phyloP scores from a whole-genome alignment of 2,797 vertebrate genomes.

The Centroberyx gerrardi region DNA sequence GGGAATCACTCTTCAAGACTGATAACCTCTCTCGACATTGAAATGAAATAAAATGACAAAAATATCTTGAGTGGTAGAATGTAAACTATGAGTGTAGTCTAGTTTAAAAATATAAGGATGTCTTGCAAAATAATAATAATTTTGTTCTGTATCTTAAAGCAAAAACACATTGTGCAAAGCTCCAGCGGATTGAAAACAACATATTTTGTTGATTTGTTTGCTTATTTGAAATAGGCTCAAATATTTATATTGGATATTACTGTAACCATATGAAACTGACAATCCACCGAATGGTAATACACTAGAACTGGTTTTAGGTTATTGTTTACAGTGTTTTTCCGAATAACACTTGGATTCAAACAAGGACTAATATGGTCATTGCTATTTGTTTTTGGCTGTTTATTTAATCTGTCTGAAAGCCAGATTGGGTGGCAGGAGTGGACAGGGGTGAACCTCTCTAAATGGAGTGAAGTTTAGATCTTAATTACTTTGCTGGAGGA shows the following conservation, averaged over 20 bases:
- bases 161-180: constrained; percentile 28
- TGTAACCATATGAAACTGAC: constrained; percentile 25
- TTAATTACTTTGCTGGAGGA: constrained; percentile 11
- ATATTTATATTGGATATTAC: constrained; percentile 33
- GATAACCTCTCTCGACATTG: constrained; percentile 5
- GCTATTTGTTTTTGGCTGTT: constrained; percentile 38
- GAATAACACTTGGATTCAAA: constrained; percentile 17
- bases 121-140: background rate
- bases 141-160: constrained; percentile 4
- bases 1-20: constrained; percentile 36
- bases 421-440: constrained; percentile 43
- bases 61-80: background rate
- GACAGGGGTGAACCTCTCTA: background rate
- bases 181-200: constrained; percentile 29
- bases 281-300: constrained; percentile 32
- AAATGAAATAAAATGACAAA: constrained; percentile 38
- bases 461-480: background rate
- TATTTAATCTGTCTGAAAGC: constrained; percentile 59
- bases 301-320: background rate
- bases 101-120: background rate
- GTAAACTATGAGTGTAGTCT: constrained; percentile 1
- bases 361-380: constrained; percentile 26
- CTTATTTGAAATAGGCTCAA: constrained; percentile 35
- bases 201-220: constrained; percentile 39
- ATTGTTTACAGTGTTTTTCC: background rate